Base-by-base conservation (phyloP, 2,888 invertebrate species). In the Sinohyriopsis cumingii region DNA sequence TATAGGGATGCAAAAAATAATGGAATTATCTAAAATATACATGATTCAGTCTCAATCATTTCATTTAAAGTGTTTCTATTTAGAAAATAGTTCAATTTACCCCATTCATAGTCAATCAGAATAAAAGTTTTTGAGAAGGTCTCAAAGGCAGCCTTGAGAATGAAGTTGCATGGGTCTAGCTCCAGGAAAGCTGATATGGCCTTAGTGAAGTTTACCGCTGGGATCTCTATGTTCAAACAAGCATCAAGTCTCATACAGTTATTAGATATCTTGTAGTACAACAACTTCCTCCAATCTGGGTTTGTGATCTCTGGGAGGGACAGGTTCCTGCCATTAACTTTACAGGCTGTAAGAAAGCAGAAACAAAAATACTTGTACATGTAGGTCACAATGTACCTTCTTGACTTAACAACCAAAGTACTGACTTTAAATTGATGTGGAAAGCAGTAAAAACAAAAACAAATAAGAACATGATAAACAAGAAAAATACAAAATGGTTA, bases 91-190 rank as follows among this genome's bases (percentile, higher is more conserved):
- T 33, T 6, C 55, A 15, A 55, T 55, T 69, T 65, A 73, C 77
- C 77, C 77, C 77, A 77, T 24, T 70, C 54, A 28, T 77, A 76
- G 1, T 61, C 56, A 7, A 77, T 65, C 18, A 77, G 62, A 15
- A 65, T 64, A 7, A 65, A 67, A 12, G 54, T 64, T 20, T 67
- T 28, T 24, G 65, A 68, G 33, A 61, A 67, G 20, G 57, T 65
- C 55, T 75, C 75, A 18, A 77, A 75, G 20, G 65, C 63, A 15
- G 71, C 63, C 24, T 61, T 60, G 19, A 77, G 55, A 19, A 55
- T 59, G 56, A 72, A 77, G 25, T 71, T 72, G 59, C 77, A 77
- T 1, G 73, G 63, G 56, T 73, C 75, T 1, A 77, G 56, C 25
- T 68, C 55, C n/a, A 77, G 56, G 54, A 62, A 75, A 24, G 72